Conservation (phyloP, 1,140 invertebrate species). For the Riptortus pedestris region DNA sequence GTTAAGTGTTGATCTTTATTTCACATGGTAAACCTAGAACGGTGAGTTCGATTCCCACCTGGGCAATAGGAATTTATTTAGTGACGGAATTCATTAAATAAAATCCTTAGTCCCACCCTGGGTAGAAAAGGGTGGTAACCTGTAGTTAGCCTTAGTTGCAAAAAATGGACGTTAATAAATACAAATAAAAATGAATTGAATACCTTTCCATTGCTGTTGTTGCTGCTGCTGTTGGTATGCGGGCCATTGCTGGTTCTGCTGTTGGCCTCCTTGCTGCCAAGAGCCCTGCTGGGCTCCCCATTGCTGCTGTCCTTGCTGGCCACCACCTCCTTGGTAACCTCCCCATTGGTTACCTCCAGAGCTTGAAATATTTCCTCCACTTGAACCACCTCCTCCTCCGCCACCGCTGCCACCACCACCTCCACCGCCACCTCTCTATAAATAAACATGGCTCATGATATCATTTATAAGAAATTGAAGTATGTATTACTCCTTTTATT, state of each 20-base stretch:
- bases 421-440: not conserved
- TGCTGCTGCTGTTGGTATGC: constrained; percentile 8
- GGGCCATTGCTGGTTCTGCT: constrained; percentile 15
- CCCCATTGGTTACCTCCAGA: constrained; percentile 6
- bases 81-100: no score
- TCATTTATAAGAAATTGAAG: not conserved
- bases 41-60: no score
- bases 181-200: no score
- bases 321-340: constrained; percentile 9
- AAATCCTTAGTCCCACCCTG: no score
- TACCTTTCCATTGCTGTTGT: constrained; percentile 14
- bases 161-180: no score
- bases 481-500: no score
- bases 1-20: no score
- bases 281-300: not conserved
- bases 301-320: not conserved
- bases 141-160: no score
- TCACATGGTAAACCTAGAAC: no score
- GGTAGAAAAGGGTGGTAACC: no score
- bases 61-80: no score
- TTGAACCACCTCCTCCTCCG: not conserved
- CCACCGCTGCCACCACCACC: not conserved
- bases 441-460: not conserved
- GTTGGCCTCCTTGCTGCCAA: not conserved
- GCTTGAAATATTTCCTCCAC: constrained; percentile 6